Evolutionary conservation across 2,888 invertebrate species (phyloP).

Genomic region (Thecocarcelia acutangulata): DNA sequence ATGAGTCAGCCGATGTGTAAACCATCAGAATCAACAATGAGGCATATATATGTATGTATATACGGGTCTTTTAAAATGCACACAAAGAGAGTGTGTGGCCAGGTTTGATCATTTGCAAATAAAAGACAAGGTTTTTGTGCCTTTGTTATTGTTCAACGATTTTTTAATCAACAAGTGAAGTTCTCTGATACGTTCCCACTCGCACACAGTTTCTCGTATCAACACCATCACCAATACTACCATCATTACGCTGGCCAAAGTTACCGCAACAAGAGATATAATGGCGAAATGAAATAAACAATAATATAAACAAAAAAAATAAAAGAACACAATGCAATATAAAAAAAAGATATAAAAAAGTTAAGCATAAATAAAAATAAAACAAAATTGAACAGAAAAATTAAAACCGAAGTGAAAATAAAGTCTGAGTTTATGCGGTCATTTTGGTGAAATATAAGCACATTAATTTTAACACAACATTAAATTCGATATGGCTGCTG

Average conservation of each 20-base stretch:
- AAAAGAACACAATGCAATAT: conserved; percentile 47
- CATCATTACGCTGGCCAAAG: conserved; percentile 28
- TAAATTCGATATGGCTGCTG: conserved; percentile 72
- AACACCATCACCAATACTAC: conserved; percentile 4
- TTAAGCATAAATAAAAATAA: conserved; percentile 33
- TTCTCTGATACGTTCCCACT: conserved; percentile 28
- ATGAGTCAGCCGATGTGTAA: no score
- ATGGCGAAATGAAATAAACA: conserved; percentile 63
- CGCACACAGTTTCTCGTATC: conserved; percentile 4
- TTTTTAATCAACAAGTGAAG: no score
- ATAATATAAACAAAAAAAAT: conserved; percentile 65
- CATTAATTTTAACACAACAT: conserved; percentile 79
- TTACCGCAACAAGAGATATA: conserved; percentile 51
- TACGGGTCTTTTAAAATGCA: no score
- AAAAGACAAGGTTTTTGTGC: no score
- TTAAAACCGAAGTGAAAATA: conserved; percentile 72
- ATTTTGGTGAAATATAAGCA: conserved; percentile 79
- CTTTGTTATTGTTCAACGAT: no score
- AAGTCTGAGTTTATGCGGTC: conserved; percentile 75
- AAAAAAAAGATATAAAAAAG: conserved; percentile 43
- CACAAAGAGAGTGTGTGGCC: no score
- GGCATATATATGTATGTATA: no score
- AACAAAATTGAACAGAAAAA: conserved; percentile 54
- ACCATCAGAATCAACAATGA: no score
- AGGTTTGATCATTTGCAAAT: no score